These are phyloP conservation scores for Cantharis nigra DNA, from an alignment of 2,888 invertebrate species.

Conservation along the genomic window DNA sequence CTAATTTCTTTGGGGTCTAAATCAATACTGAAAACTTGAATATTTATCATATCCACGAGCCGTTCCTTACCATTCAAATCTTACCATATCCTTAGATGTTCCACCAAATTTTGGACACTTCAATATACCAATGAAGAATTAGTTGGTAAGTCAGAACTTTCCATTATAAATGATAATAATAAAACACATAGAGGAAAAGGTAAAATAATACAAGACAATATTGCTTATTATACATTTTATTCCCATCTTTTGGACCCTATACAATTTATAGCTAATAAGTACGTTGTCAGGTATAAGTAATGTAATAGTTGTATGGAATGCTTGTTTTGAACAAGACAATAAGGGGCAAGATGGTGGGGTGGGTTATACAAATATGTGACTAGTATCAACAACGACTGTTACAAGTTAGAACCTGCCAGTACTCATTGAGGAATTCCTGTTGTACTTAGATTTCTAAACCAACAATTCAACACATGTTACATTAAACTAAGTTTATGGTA, in stretches of 20 bases:
- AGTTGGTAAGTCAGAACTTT: no score
- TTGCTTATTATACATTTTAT: constrained; percentile 68
- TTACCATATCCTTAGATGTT: no score
- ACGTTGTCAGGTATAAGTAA: constrained; percentile 60
- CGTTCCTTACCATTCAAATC: no score
- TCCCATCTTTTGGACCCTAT: constrained; percentile 76
- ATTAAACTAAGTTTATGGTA: constrained; percentile 51
- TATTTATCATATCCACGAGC: no score
- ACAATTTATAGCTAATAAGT: constrained; percentile 68
- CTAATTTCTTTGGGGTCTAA: no score
- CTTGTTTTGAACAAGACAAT: constrained; percentile 53
- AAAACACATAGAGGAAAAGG: neutral
- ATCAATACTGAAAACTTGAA: no score
- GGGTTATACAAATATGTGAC: constrained; percentile 57
- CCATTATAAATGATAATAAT: neutral
- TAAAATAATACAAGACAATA: neutral
- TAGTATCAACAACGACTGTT: constrained; percentile 55
- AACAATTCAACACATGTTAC: constrained; percentile 56
- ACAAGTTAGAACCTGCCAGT: constrained; percentile 37
- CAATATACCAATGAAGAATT: no score
- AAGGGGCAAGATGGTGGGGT: constrained; percentile 56
- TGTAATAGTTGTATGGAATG: constrained; percentile 59
- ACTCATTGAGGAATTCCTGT: constrained; percentile 40
- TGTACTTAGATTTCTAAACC: constrained; percentile 54
- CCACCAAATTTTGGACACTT: no score